Evolutionary conservation across 2,797 vertebrate genomes (phyloP).

Genomic region (Onychomys arenicola): DNA sequence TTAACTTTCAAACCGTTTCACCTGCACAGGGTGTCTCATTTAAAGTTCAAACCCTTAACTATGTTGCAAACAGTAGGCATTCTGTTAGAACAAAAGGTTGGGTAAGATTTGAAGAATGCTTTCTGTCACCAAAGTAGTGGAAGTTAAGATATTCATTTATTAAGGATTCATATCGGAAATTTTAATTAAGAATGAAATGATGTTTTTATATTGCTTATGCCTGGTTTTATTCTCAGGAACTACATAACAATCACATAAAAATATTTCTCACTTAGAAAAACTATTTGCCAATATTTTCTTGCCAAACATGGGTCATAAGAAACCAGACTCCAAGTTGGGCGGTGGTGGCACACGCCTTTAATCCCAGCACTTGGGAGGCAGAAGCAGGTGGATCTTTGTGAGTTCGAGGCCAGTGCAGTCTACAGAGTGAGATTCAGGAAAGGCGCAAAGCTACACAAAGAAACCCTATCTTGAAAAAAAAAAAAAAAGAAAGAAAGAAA

Average conservation of each 20-base stretch:
- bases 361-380: too few species aligned
- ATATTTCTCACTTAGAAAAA: not conserved
- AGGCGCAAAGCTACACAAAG: too few species aligned
- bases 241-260: not conserved
- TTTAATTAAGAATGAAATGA: slow-evolving; percentile 19
- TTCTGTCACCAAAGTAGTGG: slow-evolving; percentile 48
- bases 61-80: not conserved
- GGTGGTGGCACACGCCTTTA: too few species aligned
- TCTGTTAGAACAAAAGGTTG: not conserved
- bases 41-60: not conserved
- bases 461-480: too few species aligned
- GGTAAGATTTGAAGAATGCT: not conserved
- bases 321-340: not conserved
- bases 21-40: not conserved
- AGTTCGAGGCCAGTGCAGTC: too few species aligned
- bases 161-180: slow-evolving; percentile 20
- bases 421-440: too few species aligned
- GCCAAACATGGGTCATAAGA: not conserved
- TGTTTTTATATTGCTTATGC: not conserved
- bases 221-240: not conserved
- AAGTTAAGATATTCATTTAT: not conserved
- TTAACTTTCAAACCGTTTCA: not conserved
- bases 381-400: too few species aligned
- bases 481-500: not conserved
- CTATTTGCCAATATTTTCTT: not conserved